Base-by-base conservation (phyloP, 2,888 invertebrate species). In the Cataglyphis rosenhaueri region DNA sequence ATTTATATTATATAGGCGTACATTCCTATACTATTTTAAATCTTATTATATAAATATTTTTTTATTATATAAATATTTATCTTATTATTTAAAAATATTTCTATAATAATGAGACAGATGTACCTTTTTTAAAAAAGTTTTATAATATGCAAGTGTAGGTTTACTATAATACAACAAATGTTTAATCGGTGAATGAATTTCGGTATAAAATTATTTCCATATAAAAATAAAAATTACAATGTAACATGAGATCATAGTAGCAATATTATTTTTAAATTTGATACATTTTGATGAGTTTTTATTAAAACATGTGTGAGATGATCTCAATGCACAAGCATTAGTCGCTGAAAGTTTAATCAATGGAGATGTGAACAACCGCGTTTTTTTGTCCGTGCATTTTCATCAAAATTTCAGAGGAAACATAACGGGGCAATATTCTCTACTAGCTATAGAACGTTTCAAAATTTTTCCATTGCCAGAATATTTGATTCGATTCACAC, bases 201-300 rank as follows among this genome's bases (percentile, higher is more conserved):
- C 0, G 0, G 4, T 44, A 15, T 15, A 15, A 29, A 29, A 59
- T 38, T 29, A 29, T 29, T 25, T 10, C 18, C 4, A 18, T 44
- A 41, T 6, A 41, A 18, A 9, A 25, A 25, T 38, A 32, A 71
- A 71, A 71, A 12, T 55, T 38, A 25, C 25, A 10, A 57, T 70
- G 25, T 57, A 41, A 25, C 4, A 21, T 6, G 32, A 18, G 15
- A 10, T 41, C 10, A 57, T 4, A 41, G 15, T 9, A 38, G 25
- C 12, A n/a, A 71, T 71, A n/a, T 71, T 59, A 71, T 41, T 71
- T 57, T 71, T 57, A 71, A 71, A 71, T 71, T 57, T 18, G 71
- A 59, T 71, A 57, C 32, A 68, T 68, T 32, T 0, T 15, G 52
- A 52, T 41, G 12, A n/a, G 57, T 3, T 57, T 29, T 25, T 41